Conservation (phyloP, 2,888 invertebrate genomes). For the Pristionchus arcanus region DNA sequence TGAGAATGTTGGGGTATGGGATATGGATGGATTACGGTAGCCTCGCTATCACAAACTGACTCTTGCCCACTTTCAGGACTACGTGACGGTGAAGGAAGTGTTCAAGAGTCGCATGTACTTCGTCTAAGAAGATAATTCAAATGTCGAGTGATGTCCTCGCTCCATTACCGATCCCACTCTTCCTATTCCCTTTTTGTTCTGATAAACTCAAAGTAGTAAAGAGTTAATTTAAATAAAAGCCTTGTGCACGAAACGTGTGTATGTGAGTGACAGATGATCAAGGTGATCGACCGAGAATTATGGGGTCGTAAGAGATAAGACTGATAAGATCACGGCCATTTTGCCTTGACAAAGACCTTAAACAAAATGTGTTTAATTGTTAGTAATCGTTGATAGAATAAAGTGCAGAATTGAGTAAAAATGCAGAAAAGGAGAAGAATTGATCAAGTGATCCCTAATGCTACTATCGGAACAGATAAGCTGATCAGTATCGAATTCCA, state of each 20-base stretch:
- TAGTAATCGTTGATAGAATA: not conserved
- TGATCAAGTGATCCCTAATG: not conserved
- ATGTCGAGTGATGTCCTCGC: slow-evolving; percentile 23
- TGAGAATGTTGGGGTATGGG: too few relatives aligned
- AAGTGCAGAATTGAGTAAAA: not conserved
- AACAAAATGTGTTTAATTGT: not conserved
- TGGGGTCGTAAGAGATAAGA: not conserved
- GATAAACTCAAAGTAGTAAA: slow-evolving; percentile 48
- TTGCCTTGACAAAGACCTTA: not conserved
- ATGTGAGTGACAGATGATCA: not conserved
- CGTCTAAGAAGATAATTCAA: slow-evolving; percentile 51
- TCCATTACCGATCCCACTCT: slow-evolving; percentile 51
- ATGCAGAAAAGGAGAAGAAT: not conserved
- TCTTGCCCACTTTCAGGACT: slow-evolving; percentile 68
- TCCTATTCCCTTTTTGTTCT: slow-evolving; percentile 52
- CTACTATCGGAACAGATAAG: not conserved
- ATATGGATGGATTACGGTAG: not conserved
- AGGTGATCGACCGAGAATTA: not conserved
- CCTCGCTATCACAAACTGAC: not conserved
- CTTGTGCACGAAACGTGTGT: not conserved
- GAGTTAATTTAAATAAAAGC: slow-evolving; percentile 46
- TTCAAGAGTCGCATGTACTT: slow-evolving; percentile 76
- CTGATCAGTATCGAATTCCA: not conserved
- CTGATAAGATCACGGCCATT: slow-evolving; percentile 3
- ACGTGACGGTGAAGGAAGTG: slow-evolving; percentile 69